Percentiles rank a stretch among this genome's conserved stretches.
These are phyloP conservation scores for Eupithecia abbreviata DNA, from an alignment of 2,888 invertebrate species.

Conservation along the genomic window DNA sequence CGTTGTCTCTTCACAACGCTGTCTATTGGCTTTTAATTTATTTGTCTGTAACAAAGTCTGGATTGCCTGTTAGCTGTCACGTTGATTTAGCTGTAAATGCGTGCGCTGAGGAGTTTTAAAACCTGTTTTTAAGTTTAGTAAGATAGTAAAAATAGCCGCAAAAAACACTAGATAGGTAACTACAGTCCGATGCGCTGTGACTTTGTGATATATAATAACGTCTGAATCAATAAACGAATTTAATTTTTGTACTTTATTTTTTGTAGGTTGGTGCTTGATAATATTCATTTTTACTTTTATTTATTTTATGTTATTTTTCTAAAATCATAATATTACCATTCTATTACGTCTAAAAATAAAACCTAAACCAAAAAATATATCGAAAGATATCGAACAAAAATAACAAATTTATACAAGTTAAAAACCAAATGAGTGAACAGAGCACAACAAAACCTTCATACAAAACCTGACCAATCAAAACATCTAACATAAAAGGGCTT, in stretches of 20 bases:
- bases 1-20: constrained; percentile 38
- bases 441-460: constrained; percentile 46
- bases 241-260: too few species aligned
- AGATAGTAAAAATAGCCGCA: background rate
- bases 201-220: too few species aligned
- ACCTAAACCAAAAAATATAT: background rate
- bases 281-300: background rate
- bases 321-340: background rate
- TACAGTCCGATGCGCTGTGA: background rate
- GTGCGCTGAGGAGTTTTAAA: constrained; percentile 18
- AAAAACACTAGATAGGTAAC: background rate
- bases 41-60: constrained; percentile 60
- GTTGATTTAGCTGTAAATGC: constrained; percentile 38
- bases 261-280: too few species aligned
- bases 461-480: constrained; percentile 56
- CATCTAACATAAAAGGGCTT: constrained; percentile 61
- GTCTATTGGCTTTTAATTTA: constrained; percentile 73
- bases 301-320: too few species aligned
- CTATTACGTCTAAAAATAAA: background rate
- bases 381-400: background rate
- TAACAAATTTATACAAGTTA: background rate
- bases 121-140: constrained; percentile 12
- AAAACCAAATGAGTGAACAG: background rate
- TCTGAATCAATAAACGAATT: too few species aligned
- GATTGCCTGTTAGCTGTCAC: constrained; percentile 37